phyloP scores from a whole-genome alignment of 53 echinoderm and acorn worm species.

The Antedon mediterranea region DNA sequence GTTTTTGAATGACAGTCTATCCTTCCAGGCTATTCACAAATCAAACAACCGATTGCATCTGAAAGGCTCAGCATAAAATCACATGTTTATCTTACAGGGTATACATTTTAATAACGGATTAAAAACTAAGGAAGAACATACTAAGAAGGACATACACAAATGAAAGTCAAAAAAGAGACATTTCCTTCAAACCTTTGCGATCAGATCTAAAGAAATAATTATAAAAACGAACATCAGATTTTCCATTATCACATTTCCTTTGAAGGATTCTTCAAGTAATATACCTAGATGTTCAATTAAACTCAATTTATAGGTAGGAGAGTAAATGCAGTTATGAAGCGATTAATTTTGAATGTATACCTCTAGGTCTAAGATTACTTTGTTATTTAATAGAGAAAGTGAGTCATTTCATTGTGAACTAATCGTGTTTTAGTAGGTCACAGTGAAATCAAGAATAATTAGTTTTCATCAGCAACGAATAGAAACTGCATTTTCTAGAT shows the following conservation, averaged over 20 bases:
- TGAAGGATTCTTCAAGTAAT: background rate
- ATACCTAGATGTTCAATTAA: background rate
- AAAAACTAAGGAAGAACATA: background rate
- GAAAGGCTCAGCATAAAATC: background rate
- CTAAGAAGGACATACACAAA: too few relatives aligned
- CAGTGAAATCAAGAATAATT: background rate
- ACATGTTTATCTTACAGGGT: background rate
- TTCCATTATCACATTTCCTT: background rate
- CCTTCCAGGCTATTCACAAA: background rate
- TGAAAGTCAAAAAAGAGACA: background rate
- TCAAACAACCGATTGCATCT: background rate
- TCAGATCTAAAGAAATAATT: background rate
- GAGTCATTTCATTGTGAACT: background rate
- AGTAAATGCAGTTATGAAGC: background rate
- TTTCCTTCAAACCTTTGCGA: background rate
- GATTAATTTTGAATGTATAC: background rate
- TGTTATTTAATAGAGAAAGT: background rate
- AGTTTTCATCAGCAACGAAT: too few relatives aligned
- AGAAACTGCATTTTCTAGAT: too few relatives aligned
- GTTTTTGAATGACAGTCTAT: too few relatives aligned
- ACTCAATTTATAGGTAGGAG: background rate
- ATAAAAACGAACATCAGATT: background rate
- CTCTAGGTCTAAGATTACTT: background rate
- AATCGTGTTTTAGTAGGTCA: background rate
- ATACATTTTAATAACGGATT: background rate